phyloP scores from a whole-genome alignment of 2,113 vertebrate genomes.

The Rhynchopsitta pachyrhyncha region DNA sequence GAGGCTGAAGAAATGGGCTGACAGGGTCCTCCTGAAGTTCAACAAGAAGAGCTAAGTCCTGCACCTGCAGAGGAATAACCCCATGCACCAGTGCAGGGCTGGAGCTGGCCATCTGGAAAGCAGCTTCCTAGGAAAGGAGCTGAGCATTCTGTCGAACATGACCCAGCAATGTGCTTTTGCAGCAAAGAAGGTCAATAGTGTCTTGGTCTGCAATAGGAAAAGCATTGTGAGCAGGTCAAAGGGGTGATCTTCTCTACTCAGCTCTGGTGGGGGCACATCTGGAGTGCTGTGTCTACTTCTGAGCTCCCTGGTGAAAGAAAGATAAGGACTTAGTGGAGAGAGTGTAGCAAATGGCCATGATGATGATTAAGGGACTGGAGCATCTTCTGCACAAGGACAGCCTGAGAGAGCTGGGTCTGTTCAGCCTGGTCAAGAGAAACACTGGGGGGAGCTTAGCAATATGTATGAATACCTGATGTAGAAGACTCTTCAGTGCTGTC shows the following conservation, averaged over 20 bases:
- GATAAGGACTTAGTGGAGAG: neutral
- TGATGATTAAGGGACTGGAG: neutral
- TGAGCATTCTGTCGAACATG: neutral
- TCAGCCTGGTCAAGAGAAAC: neutral
- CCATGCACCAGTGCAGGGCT: neutral
- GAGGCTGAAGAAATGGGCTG: neutral
- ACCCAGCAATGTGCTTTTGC: neutral
- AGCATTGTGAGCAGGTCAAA: neutral
- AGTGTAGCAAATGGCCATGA: neutral
- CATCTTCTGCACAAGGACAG: neutral
- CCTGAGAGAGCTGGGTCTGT: neutral
- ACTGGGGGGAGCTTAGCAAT: accelerated
- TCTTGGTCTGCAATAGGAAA: neutral
- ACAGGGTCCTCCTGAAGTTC: neutral
- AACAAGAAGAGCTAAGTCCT: neutral
- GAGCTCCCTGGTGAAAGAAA: neutral
- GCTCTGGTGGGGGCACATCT: neutral
- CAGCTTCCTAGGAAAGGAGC: neutral
- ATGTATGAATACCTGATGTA: neutral
- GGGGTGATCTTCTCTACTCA: neutral
- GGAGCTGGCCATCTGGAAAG: neutral
- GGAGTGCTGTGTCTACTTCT: neutral
- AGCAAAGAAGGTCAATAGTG: neutral
- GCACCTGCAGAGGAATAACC: neutral
- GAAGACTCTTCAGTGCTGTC: neutral